Evolutionary conservation across 2,888 invertebrate species (phyloP).

Genomic region (Leucophora obtusa): DNA sequence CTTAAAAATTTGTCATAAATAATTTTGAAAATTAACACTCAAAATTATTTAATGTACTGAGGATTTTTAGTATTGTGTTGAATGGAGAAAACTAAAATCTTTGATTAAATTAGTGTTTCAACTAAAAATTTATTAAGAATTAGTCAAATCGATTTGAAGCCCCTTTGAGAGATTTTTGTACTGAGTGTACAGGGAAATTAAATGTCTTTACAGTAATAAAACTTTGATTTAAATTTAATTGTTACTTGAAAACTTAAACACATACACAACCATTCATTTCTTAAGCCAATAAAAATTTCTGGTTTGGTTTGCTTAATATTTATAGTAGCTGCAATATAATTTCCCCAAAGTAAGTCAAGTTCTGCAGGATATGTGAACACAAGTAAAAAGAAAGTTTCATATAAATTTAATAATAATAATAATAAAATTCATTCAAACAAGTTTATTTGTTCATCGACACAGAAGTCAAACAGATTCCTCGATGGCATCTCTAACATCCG

Average conservation of each 20-base stretch:
- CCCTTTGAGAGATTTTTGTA: too few relatives aligned
- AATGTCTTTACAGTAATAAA: background rate
- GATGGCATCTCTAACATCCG: too few relatives aligned
- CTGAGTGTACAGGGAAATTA: too few relatives aligned
- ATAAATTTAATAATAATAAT: slow-evolving; percentile 52
- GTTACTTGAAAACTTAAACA: slow-evolving; percentile 7
- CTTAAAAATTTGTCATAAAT: too few relatives aligned
- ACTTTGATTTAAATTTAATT: slow-evolving; percentile 28
- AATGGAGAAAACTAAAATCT: too few relatives aligned
- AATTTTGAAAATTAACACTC: too few relatives aligned
- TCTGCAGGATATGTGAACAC: background rate
- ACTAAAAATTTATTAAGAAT: too few relatives aligned
- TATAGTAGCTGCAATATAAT: slow-evolving; percentile 11
- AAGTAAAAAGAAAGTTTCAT: slow-evolving; percentile 26
- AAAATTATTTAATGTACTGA: too few relatives aligned
- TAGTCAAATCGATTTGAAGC: too few relatives aligned
- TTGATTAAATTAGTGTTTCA: too few relatives aligned
- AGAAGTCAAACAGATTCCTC: background rate
- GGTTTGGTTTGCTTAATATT: slow-evolving; percentile 11
- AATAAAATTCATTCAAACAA: slow-evolving; percentile 46
- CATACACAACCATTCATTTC: slow-evolving; percentile 7
- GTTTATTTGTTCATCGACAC: slow-evolving; percentile 4
- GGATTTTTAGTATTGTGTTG: too few relatives aligned
- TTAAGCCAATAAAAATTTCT: slow-evolving; percentile 34
- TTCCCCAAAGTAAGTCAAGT: slow-evolving; percentile 29